Percentiles rank a stretch among this genome's conserved stretches.
phyloP scores from a whole-genome alignment of 2,797 vertebrate species.

The Falco naumanni region DNA sequence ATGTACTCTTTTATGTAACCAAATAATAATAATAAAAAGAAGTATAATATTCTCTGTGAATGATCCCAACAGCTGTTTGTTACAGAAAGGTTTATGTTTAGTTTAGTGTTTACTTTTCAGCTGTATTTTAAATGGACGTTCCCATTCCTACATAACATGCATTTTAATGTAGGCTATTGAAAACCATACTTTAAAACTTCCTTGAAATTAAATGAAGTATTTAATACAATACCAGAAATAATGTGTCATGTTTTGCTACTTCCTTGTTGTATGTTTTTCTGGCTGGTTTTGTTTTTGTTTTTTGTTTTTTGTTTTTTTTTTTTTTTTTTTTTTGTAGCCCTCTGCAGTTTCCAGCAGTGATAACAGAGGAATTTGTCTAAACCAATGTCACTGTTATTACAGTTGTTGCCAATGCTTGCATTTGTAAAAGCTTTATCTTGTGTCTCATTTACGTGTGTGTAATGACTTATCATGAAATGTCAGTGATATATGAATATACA shows the following conservation, averaged over 20 bases:
- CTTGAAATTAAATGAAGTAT: neutral
- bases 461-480: neutral
- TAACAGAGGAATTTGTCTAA: neutral
- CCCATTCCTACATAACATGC: neutral
- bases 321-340: neutral
- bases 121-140: neutral
- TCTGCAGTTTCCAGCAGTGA: neutral
- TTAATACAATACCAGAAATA: neutral
- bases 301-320: neutral
- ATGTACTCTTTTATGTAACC: neutral
- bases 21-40: neutral
- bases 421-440: neutral
- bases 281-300: neutral
- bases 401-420: neutral
- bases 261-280: neutral
- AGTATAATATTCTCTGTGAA: neutral
- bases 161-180: neutral
- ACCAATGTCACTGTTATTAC: neutral
- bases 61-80: neutral
- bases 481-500: neutral
- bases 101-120: neutral
- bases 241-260: neutral
- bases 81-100: neutral
- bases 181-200: neutral
- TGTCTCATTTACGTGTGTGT: neutral